Percentiles rank a stretch among this genome's conserved stretches.
Conservation (phyloP, 2,888 invertebrate genomes). For the Drosophila bunnanda region DNA sequence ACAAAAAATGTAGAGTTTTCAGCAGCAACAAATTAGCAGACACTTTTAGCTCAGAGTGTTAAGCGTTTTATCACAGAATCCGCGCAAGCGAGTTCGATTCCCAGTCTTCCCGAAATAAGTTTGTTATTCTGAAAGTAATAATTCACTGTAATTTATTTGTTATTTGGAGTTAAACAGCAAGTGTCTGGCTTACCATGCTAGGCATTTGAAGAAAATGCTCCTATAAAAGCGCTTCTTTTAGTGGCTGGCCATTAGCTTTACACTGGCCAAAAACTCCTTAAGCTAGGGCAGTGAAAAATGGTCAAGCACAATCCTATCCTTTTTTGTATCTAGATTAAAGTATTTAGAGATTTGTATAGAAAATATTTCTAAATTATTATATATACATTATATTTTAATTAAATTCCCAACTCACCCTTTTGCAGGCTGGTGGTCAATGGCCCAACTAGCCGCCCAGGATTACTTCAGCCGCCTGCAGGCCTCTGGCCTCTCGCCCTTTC, state of each 20-base stretch:
- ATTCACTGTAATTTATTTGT: conserved; percentile 7
- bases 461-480: conserved; percentile 93
- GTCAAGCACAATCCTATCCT: conserved; percentile 41
- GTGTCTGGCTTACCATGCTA: conserved; percentile 53
- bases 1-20: conserved; percentile 6
- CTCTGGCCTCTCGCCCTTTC: conserved; percentile 90
- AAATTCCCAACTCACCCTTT: too few relatives aligned
- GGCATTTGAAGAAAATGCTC: conserved; percentile 77
- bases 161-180: conserved; percentile 73
- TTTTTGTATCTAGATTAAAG: not conserved
- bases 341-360: not conserved
- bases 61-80: too few relatives aligned
- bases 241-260: conserved; percentile 40
- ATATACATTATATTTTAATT: too few relatives aligned
- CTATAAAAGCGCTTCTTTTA: conserved; percentile 55
- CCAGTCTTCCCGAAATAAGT: not conserved
- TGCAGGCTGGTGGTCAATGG: conserved; percentile 96
- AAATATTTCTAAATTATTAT: too few relatives aligned
- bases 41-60: too few relatives aligned
- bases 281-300: conserved; percentile 29
- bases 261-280: conserved; percentile 17
- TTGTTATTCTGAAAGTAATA: not conserved
- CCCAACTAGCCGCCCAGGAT: conserved; percentile 94
- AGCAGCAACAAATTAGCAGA: not conserved
- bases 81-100: conserved; percentile 29